Evolutionary conservation across 2,888 invertebrate species (phyloP).

Genomic region (Emesis castigata): DNA sequence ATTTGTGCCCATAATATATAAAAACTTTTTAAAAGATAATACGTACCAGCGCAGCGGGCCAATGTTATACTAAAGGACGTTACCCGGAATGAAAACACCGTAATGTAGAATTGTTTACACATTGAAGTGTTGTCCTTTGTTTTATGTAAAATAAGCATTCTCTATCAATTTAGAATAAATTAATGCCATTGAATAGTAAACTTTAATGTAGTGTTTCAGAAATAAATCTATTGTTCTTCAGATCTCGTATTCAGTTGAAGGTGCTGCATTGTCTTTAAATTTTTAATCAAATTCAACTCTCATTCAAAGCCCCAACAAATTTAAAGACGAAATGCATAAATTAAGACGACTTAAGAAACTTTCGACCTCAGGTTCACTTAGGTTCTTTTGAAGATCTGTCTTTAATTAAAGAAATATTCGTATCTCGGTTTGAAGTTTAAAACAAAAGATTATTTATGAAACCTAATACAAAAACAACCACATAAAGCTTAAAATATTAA

Average conservation of each 20-base stretch:
- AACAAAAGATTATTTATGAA: background rate
- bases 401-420: constrained; percentile 12
- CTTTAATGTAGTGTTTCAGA: constrained; percentile 46
- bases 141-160: no score
- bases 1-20: no score
- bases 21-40: no score
- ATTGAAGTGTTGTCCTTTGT: no score
- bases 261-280: constrained; percentile 78
- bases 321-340: constrained; percentile 84
- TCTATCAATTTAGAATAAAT: constrained; percentile 11
- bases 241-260: constrained; percentile 68
- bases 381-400: constrained; percentile 80
- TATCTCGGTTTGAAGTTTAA: background rate
- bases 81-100: no score
- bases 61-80: no score
- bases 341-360: constrained; percentile 81
- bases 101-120: no score
- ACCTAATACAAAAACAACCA: no score
- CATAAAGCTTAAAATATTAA: no score
- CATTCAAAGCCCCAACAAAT: constrained; percentile 75
- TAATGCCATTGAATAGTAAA: constrained; percentile 28
- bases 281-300: constrained; percentile 80
- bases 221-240: constrained; percentile 74
- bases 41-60: no score
- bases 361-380: constrained; percentile 78